These are phyloP conservation scores for Hydraecia micacea DNA, from an alignment of 2,888 invertebrate species.

Conservation along the genomic window DNA sequence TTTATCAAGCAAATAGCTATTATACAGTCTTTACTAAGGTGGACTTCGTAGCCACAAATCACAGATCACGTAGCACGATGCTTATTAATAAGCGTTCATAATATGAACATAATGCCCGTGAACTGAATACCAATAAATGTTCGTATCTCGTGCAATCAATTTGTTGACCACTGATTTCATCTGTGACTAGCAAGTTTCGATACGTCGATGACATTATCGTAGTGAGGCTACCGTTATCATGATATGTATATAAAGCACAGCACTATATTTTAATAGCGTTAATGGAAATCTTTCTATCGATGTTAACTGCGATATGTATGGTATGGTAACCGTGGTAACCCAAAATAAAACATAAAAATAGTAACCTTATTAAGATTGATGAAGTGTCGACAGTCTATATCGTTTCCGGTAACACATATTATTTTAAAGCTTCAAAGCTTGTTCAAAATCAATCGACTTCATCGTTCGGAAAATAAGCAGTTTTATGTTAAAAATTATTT, in stretches of 20 bases:
- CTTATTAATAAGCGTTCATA: constrained; percentile 60
- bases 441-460: neutral
- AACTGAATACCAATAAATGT: constrained; percentile 64
- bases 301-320: constrained; percentile 19
- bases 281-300: constrained; percentile 32
- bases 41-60: constrained; percentile 37
- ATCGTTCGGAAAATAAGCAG: neutral
- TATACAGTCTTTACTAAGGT: constrained; percentile 11
- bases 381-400: neutral
- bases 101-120: constrained; percentile 58
- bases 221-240: constrained; percentile 31
- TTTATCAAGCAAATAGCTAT: constrained; percentile 7
- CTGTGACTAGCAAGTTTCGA: constrained; percentile 27
- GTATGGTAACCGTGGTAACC: neutral
- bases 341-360: constrained; percentile 1
- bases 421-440: constrained; percentile 7
- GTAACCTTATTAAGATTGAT: constrained; percentile 16
- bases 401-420: constrained; percentile 24
- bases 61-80: constrained; percentile 19
- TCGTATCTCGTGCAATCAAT: constrained; percentile 51
- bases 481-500: neutral
- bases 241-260: constrained; percentile 22
- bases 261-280: constrained; percentile 49
- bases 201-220: constrained; percentile 31
- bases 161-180: constrained; percentile 48